Conservation (phyloP, 2,113 vertebrate species). For the Pampusana beccarii region DNA sequence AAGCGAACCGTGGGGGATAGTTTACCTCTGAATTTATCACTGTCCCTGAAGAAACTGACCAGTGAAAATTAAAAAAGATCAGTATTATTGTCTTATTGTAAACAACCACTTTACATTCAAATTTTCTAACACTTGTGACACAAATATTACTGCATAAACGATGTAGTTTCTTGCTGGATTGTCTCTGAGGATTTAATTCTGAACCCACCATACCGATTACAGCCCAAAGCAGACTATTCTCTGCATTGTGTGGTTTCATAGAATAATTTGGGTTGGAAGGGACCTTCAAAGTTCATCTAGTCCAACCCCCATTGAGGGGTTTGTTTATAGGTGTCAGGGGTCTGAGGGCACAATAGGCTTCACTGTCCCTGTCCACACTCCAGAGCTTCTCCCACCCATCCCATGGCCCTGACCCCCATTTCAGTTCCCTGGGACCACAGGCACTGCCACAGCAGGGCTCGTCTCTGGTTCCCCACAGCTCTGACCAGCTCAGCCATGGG, state of each 20-base stretch:
- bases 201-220: neutral
- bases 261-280: no score
- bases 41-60: neutral
- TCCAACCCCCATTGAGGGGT: no score
- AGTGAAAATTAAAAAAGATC: neutral
- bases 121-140: neutral
- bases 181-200: neutral
- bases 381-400: neutral
- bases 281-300: no score
- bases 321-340: neutral
- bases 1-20: neutral
- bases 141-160: neutral
- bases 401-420: neutral
- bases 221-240: neutral
- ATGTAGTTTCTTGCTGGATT: neutral
- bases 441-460: neutral
- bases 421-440: no score
- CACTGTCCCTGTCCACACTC: no score
- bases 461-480: neutral
- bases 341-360: neutral
- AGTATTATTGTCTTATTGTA: neutral
- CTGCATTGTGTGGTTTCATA: neutral
- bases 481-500: neutral
- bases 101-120: neutral
- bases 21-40: neutral